These are phyloP conservation scores for Ardeotis arabs DNA, from an alignment of 2,113 vertebrate species.

Conservation along the genomic window DNA sequence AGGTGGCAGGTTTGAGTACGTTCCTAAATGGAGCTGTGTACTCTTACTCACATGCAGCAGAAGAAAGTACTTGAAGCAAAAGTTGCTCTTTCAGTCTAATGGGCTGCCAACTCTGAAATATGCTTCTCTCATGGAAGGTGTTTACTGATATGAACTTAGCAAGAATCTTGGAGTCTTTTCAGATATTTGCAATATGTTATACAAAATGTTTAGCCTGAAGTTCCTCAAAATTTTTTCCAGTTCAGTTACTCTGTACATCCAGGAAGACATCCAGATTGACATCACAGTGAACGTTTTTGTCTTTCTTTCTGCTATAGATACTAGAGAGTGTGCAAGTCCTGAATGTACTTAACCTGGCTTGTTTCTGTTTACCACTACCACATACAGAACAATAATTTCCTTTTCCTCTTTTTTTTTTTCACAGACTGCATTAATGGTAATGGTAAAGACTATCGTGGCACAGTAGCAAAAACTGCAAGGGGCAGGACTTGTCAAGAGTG, in stretches of 20 bases:
- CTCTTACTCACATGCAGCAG: not conserved
- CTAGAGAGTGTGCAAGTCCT: not conserved
- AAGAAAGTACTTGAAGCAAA: not conserved
- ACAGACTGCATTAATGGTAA: constrained; percentile 84
- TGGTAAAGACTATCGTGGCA: constrained; percentile 84
- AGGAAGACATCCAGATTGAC: not conserved
- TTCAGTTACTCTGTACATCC: not conserved
- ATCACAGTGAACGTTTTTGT: not conserved
- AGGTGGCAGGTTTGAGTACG: not conserved
- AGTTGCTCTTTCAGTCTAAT: not conserved
- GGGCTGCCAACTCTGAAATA: not conserved
- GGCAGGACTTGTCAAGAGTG: constrained; percentile 88
- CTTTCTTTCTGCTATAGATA: not conserved
- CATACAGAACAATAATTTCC: not conserved
- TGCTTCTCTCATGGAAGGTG: not conserved
- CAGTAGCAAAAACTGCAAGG: constrained; percentile 74
- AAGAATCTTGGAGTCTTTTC: not conserved
- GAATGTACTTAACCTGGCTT: not conserved
- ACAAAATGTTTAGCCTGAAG: not conserved
- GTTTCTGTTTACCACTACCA: not conserved
- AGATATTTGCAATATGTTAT: not conserved
- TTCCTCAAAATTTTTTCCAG: not conserved
- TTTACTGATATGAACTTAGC: not conserved
- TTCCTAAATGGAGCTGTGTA: not conserved
- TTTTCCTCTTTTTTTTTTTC: not conserved